phyloP scores from a whole-genome alignment of 2,113 vertebrate species.

The Halcyon malimbica region DNA sequence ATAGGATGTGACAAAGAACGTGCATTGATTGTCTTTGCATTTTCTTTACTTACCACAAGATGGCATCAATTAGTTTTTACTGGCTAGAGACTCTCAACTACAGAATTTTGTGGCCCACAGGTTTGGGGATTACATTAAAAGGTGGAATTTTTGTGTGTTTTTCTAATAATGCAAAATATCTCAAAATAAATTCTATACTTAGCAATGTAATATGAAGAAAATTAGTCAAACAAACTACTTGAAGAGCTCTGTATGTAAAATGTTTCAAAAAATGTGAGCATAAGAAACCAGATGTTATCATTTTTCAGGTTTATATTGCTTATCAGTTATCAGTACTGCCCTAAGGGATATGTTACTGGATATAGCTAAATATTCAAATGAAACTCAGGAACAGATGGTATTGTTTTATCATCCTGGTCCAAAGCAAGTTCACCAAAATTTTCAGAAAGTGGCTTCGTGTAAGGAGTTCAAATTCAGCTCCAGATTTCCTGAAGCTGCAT shows the following conservation, averaged over 20 bases:
- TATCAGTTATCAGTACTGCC: background rate
- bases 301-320: background rate
- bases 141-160: accelerated
- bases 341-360: background rate
- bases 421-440: background rate
- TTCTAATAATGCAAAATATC: background rate
- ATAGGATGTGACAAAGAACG: background rate
- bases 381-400: background rate
- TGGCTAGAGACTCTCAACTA: background rate
- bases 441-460: background rate
- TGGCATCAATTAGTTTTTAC: conserved; percentile 66
- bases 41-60: conserved; percentile 59
- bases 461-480: background rate
- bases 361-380: background rate
- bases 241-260: background rate
- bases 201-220: background rate
- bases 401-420: background rate
- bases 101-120: background rate
- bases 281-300: background rate
- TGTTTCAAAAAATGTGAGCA: background rate
- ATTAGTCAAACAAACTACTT: background rate
- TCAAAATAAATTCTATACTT: background rate
- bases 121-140: background rate
- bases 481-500: background rate
- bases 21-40: background rate